A percentile compares a stretch with the other conserved stretches of the same genome.
phyloP scores from a whole-genome alignment of 2,888 invertebrate species.

The Thera britannica region DNA sequence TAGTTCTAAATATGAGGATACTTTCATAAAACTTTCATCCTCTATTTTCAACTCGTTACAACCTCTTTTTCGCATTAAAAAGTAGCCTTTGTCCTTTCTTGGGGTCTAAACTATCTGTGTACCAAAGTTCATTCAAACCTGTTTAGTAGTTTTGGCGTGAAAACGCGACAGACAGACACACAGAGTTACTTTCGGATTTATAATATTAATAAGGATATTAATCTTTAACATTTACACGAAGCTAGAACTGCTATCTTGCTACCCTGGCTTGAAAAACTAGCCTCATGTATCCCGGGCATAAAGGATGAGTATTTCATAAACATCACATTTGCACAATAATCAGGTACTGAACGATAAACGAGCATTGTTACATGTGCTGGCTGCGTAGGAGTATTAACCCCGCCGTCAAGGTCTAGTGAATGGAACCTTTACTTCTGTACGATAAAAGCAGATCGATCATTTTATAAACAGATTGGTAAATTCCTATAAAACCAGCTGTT shows the following conservation, averaged over 20 bases:
- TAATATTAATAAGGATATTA: not conserved
- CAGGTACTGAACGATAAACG: conserved; percentile 38
- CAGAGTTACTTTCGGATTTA: no score
- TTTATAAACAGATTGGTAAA: conserved; percentile 20
- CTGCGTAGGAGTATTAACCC: conserved; percentile 45
- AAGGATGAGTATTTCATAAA: conserved; percentile 19
- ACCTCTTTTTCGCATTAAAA: no score
- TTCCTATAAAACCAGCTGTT: not conserved
- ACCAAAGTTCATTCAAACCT: no score
- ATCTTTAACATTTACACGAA: not conserved
- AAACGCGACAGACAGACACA: no score
- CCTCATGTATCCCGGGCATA: not conserved
- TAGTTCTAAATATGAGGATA: no score
- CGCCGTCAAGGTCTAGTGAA: conserved; percentile 45
- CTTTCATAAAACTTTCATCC: no score
- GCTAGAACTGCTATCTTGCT: no score
- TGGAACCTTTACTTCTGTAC: conserved; percentile 38
- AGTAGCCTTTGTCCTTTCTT: no score
- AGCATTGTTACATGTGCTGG: conserved; percentile 37
- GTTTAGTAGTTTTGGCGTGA: no score
- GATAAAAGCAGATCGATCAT: conserved; percentile 37
- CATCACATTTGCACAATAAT: conserved; percentile 38
- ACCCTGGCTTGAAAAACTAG: no score
- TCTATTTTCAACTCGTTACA: no score
- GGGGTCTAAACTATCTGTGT: no score